Evolutionary conservation across 2,888 invertebrate genomes (phyloP).

Genomic region (Lasioglossum malachurum): DNA sequence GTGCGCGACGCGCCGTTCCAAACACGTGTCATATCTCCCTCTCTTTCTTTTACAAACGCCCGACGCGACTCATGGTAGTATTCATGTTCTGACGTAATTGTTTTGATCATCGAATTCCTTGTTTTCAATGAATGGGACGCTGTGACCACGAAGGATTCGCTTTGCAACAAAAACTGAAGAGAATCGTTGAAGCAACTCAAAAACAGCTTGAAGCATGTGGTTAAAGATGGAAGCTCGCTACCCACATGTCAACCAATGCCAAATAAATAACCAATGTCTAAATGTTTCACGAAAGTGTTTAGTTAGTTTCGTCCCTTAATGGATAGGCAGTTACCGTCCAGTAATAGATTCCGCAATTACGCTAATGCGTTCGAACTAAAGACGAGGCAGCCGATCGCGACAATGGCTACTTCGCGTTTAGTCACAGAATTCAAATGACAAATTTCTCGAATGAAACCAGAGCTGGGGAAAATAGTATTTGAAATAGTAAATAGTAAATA

Average conservation of each 20-base stretch:
- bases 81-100: constrained; percentile 19
- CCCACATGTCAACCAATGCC: background rate
- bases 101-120: constrained; percentile 11
- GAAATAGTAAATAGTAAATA: no score
- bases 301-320: background rate
- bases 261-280: background rate
- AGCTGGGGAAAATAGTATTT: no score
- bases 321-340: background rate
- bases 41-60: background rate
- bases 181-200: background rate
- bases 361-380: background rate
- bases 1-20: background rate
- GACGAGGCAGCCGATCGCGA: background rate
- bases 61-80: background rate
- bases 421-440: background rate
- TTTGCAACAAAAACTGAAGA: background rate
- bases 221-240: background rate
- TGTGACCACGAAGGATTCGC: background rate
- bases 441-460: background rate
- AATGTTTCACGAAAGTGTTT: background rate
- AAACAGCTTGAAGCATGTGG: background rate
- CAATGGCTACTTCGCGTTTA: background rate
- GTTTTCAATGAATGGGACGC: constrained; percentile 3
- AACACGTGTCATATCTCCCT: constrained; percentile 4
- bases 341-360: background rate